Conservation (phyloP, 2,888 invertebrate genomes). For the Lepetodrilus schrolli region DNA sequence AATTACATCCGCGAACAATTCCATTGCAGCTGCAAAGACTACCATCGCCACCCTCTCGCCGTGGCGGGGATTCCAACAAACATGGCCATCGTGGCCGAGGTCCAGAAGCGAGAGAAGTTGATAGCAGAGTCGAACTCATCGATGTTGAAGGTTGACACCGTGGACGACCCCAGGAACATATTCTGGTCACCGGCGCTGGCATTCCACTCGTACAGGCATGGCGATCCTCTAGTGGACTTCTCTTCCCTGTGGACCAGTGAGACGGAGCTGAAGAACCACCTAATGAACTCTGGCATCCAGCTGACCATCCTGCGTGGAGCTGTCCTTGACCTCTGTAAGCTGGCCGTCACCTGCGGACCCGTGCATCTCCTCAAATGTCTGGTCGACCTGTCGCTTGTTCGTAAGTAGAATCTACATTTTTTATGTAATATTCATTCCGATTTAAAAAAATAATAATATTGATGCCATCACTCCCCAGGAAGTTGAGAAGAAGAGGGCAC, state of each 20-base stretch:
- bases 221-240: slow-evolving; percentile 52
- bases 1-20: slow-evolving; percentile 1
- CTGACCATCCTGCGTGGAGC: slow-evolving; percentile 48
- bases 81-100: slow-evolving; percentile 30
- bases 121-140: slow-evolving; percentile 14
- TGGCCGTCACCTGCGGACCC: slow-evolving; percentile 60
- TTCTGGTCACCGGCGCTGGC: slow-evolving; percentile 64
- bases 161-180: slow-evolving; percentile 49
- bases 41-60: slow-evolving; percentile 37
- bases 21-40: slow-evolving; percentile 39
- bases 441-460: too few relatives aligned
- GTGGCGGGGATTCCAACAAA: slow-evolving; percentile 30
- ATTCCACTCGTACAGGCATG: slow-evolving; percentile 57
- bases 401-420: slow-evolving; percentile 59
- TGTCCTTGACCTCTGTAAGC: slow-evolving; percentile 56
- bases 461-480: too few relatives aligned
- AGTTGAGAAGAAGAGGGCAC: too few relatives aligned
- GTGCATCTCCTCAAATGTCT: slow-evolving; percentile 53
- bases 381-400: slow-evolving; percentile 52
- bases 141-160: neutral
- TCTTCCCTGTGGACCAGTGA: slow-evolving; percentile 58
- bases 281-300: slow-evolving; percentile 42
- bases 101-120: slow-evolving; percentile 31
- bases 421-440: too few relatives aligned
- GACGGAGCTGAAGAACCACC: slow-evolving; percentile 40